Base-by-base conservation (phyloP, 2,888 invertebrate genomes). In the Mythimna loreyi region DNA sequence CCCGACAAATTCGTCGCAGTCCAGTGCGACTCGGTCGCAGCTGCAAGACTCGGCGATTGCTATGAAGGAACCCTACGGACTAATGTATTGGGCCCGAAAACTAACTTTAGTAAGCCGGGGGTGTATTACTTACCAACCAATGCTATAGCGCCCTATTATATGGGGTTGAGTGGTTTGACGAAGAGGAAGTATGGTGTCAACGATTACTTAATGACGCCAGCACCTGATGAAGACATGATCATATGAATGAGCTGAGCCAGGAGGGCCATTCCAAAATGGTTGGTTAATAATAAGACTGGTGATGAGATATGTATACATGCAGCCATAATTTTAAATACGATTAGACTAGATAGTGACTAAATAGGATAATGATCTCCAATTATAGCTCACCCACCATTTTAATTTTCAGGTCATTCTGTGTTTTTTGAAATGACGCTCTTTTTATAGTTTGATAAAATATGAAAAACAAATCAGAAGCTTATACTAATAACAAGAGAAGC, bases 121-220 rank as follows among this genome's bases (percentile, higher is more conserved):
- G 87, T 95, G 52, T 95, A 91, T 75, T 95, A 94, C 59, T 82
- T 95, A 55, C 92, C 94, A 0, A 93, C 94, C 0, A 84, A 78
- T 21, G 91, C 90, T 56, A 65, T 33, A 0, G 43, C 86, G 2
- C 95, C 94, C 0, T 95, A 90, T 76, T 92, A 90, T 72, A 78
- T 91, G 53, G 94, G 92, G 0, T 72, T 87, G n/a, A 83, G 89
- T 9, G 94, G 91, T 0, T 78, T 93, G n/a, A 89, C 75, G 16
- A 87, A 84, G 68, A 77, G 87, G 58, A 85, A 83, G 47, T 92
- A 86, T 67, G 92, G 88, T 0, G 82, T 85, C 0, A 93, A 92
- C 55, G 78, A 90, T 25, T 94, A 93, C 73, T 80, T 95, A 49
- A 78, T 91, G 7, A 85, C 85, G 62, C 76, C 91, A 0, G 87